Evolutionary conservation across 2,797 vertebrate genomes (phyloP).

Genomic region (Paguma larvata): DNA sequence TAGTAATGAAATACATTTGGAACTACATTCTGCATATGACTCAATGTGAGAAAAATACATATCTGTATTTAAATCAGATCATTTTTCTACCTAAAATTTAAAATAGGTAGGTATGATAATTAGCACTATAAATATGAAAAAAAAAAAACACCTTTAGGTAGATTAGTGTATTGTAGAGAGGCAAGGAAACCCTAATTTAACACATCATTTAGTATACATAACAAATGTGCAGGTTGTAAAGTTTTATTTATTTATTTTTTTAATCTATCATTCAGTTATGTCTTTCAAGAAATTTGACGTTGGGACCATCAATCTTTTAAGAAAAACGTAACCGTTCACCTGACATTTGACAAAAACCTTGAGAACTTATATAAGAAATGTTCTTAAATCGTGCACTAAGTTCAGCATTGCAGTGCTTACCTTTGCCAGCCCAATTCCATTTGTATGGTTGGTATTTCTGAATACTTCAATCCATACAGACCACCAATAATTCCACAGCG

Average conservation of each 20-base stretch:
- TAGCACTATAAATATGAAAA: conserved; percentile 85
- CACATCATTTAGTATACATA: conserved; percentile 81
- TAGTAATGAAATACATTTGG: conserved; percentile 84
- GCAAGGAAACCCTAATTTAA: conserved; percentile 85
- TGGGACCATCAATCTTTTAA: conserved; percentile 76
- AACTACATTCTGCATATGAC: conserved; percentile 87
- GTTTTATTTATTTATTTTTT: conserved; percentile 51
- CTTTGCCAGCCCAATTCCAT: conserved; percentile 86
- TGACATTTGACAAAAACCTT: conserved; percentile 82
- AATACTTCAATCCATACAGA: conserved; percentile 85
- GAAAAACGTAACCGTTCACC: conserved; percentile 75
- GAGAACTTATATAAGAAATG: conserved; percentile 68
- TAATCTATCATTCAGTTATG: conserved; percentile 73
- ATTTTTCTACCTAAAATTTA: conserved; percentile 87
- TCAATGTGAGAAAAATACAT: conserved; percentile 85
- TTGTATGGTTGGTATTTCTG: conserved; percentile 86
- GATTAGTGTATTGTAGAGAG: conserved; percentile 82
- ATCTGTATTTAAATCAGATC: conserved; percentile 81
- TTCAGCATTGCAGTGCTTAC: conserved; percentile 90
- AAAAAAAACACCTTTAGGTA: conserved; percentile 82
- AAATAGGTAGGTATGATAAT: conserved; percentile 87
- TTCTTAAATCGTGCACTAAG: conserved; percentile 89
- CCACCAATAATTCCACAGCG: conserved; percentile 85
- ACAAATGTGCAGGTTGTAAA: conserved; percentile 86
- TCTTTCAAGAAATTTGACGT: conserved; percentile 78